These are phyloP conservation scores for Psittacula echo DNA, from an alignment of 2,797 vertebrate genomes.

Conservation along the genomic window DNA sequence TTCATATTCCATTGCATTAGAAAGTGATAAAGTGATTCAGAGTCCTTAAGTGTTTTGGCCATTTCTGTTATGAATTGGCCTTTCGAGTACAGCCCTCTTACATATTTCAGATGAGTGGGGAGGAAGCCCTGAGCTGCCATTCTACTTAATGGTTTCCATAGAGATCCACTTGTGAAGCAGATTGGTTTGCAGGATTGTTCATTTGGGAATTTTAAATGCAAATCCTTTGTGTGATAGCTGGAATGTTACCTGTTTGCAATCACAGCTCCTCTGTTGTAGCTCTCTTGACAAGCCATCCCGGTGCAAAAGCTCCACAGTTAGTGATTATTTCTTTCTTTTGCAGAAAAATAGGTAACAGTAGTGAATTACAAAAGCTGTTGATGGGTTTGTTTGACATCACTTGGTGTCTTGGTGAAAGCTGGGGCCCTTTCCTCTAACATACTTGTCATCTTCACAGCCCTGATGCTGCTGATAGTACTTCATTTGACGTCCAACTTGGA, in stretches of 20 bases:
- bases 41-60: not conserved
- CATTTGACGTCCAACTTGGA: slow-evolving; percentile 96
- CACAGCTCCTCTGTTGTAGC: not conserved
- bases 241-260: not conserved
- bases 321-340: not conserved
- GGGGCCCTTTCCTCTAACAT: not conserved
- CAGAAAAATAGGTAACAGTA: not conserved
- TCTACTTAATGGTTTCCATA: slow-evolving; percentile 23
- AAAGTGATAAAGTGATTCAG: not conserved
- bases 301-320: not conserved
- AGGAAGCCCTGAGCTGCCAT: slow-evolving; percentile 21
- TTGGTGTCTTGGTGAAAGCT: not conserved
- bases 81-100: not conserved
- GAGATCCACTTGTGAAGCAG: not conserved
- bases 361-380: not conserved
- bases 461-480: slow-evolving; percentile 93
- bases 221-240: not conserved
- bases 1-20: not conserved
- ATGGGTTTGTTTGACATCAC: not conserved
- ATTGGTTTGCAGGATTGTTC: slow-evolving; percentile 1
- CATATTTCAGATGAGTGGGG: not conserved
- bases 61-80: not conserved
- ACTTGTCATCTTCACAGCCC: slow-evolving; percentile 82
- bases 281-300: not conserved
- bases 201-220: slow-evolving; percentile 10